phyloP scores from a whole-genome alignment of 2,888 invertebrate genomes.

The Cantharis flavilabris region DNA sequence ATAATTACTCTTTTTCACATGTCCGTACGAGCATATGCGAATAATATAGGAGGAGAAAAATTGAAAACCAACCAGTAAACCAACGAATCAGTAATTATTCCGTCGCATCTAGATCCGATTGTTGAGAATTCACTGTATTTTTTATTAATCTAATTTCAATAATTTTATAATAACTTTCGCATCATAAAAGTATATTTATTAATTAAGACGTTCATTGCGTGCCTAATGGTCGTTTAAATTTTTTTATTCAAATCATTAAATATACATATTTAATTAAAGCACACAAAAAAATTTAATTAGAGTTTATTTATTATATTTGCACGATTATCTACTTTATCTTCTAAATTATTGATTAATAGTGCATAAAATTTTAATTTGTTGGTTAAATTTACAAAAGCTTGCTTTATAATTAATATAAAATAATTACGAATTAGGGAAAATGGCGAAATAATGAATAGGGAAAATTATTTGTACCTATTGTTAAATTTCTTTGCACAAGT shows the following conservation, averaged over 20 bases:
- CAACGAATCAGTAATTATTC: no score
- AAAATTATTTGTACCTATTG: not conserved
- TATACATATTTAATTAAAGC: not conserved
- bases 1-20: no score
- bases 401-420: not conserved
- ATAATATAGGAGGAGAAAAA: no score
- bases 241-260: not conserved
- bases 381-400: not conserved
- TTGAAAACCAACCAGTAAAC: no score
- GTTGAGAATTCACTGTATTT: not conserved
- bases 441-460: not conserved
- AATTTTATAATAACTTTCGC: not conserved
- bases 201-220: slow-evolving; percentile 1
- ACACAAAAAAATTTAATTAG: not conserved
- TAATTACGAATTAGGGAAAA: not conserved
- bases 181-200: not conserved
- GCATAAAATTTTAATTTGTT: not conserved
- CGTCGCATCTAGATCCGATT: no score
- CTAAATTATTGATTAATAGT: not conserved
- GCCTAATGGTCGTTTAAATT: not conserved
- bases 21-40: no score
- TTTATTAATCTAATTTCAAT: not conserved
- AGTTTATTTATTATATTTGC: not conserved
- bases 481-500: not conserved
- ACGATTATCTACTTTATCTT: not conserved